A percentile compares a stretch with the other conserved stretches of the same genome.
These are phyloP conservation scores for Dendrolimus houi DNA, from an alignment of 2,888 invertebrate genomes.

Conservation along the genomic window DNA sequence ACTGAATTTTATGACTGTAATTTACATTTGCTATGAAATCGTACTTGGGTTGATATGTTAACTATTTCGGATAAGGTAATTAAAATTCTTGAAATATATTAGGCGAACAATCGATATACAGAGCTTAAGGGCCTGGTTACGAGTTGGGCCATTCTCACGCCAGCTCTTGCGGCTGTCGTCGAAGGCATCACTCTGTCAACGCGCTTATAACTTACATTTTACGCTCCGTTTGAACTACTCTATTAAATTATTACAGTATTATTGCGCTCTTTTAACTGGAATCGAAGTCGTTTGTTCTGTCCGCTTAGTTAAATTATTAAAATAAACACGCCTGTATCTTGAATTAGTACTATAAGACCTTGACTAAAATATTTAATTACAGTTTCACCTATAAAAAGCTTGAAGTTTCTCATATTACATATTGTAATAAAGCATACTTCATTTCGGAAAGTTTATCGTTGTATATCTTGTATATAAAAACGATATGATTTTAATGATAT, in stretches of 20 bases:
- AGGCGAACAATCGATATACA: background rate
- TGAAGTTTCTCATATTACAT: too few relatives aligned
- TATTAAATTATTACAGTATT: background rate
- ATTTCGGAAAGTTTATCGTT: too few relatives aligned
- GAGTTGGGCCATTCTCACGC: constrained; percentile 36
- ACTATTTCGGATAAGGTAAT: background rate
- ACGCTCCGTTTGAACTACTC: background rate
- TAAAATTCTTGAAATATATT: background rate
- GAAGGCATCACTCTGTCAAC: constrained; percentile 35
- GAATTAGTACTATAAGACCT: background rate
- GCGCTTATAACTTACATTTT: constrained; percentile 11
- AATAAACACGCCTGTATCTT: too few relatives aligned
- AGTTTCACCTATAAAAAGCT: background rate
- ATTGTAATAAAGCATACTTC: too few relatives aligned
- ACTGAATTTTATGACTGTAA: background rate
- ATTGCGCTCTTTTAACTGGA: too few relatives aligned
- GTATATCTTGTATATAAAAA: too few relatives aligned
- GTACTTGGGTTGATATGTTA: background rate
- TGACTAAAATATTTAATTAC: background rate
- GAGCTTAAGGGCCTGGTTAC: background rate
- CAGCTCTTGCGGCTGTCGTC: constrained; percentile 32
- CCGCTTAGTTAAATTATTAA: background rate
- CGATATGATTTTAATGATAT: too few relatives aligned
- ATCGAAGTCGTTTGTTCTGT: background rate
- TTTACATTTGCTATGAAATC: background rate